Base-by-base conservation (phyloP, 2,113 vertebrate species). In the Cyrtonyx montezumae region DNA sequence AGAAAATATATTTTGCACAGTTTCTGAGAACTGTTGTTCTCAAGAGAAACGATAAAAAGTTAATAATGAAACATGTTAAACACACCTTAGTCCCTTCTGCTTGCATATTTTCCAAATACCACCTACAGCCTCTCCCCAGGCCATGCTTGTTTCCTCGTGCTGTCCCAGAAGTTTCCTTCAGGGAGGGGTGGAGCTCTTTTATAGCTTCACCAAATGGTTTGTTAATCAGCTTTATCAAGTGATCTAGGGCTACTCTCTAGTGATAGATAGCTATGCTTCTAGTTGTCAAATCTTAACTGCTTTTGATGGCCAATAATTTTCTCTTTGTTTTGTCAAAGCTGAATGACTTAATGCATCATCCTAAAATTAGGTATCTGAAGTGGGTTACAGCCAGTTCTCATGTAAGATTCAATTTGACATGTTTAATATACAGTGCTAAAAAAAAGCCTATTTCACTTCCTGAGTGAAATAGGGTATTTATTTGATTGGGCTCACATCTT, bases 261-360 rank as follows among this genome's bases (percentile, higher is more conserved):
- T 59, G 55, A 90, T 9, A 42, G 65, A 84, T 70, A 70, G 34
- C 42, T 74, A 30, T 82, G 63, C 23, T 88, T 83, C 23, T 78
- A 67, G 34, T 28, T 67, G 42, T 59, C 43, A 67, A 46, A 74
- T 19, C 32, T 28, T 55, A 25, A 42, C 34, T 65, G 25, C 30
- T 56, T 81, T 94, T 6, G 13, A 40, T 69, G 4, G 14, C 28
- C 15, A 85, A 62, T 8, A 76, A 23, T 2, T 37, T 25, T 13
- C 26, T 87, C 42, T 71, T 71, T 84, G 68, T 91, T 91, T 91
- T 91, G n/a, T 87, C 26, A 81, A 75, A 81, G 22, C 17, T 71
- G 9, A 7, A 49, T 77, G 49, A 84, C 34, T 19, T 71, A 13
- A 4, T 8, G 11, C 17, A 13, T 23, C 48, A 87, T 53, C 11